Conservation (phyloP, 2,888 invertebrate genomes). For the Emmelina monodactyla region DNA sequence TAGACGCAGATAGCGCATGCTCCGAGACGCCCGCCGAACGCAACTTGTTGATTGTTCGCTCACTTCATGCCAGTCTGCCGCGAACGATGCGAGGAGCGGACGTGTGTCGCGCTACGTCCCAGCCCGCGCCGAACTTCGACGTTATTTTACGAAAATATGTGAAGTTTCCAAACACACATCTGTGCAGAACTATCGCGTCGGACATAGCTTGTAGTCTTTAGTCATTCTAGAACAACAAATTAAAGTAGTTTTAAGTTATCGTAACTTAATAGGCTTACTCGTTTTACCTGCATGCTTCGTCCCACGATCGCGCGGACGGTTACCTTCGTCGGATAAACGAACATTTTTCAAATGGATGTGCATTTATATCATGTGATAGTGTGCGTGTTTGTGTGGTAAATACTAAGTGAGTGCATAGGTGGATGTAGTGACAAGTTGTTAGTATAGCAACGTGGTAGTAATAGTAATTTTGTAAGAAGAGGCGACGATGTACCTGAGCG, state of each 20-base stretch:
- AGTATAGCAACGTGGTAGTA: conserved; percentile 46
- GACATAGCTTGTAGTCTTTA: conserved; percentile 36
- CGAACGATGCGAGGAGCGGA: conserved; percentile 57
- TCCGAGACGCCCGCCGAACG: conserved; percentile 43
- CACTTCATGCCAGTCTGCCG: conserved; percentile 54
- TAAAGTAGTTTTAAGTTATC: conserved; percentile 55
- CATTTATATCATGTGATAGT: conserved; percentile 57
- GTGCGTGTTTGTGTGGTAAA: conserved; percentile 54
- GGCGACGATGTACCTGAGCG: conserved; percentile 43
- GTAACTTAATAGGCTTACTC: conserved; percentile 58
- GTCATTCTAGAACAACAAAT: conserved; percentile 29
- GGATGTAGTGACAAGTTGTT: conserved; percentile 52
- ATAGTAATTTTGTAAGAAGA: conserved; percentile 42
- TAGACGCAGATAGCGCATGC: conserved; percentile 54
- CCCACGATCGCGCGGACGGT: conserved; percentile 56
- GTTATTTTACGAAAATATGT: conserved; percentile 59
- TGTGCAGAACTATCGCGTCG: conserved; percentile 35
- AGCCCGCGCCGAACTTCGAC: conserved; percentile 51
- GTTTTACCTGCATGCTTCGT: conserved; percentile 60
- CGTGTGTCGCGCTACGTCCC: conserved; percentile 37
- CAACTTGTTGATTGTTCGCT: conserved; percentile 63
- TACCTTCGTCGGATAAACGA: conserved; percentile 61
- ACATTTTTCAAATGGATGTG: conserved; percentile 65
- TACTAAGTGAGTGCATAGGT: conserved; percentile 43
- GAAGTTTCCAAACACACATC: conserved; percentile 51